A percentile compares a stretch with the other conserved stretches of the same genome.
Evolutionary conservation across 2,888 invertebrate genomes (phyloP).

Genomic region (Xanthorhoe designata): DNA sequence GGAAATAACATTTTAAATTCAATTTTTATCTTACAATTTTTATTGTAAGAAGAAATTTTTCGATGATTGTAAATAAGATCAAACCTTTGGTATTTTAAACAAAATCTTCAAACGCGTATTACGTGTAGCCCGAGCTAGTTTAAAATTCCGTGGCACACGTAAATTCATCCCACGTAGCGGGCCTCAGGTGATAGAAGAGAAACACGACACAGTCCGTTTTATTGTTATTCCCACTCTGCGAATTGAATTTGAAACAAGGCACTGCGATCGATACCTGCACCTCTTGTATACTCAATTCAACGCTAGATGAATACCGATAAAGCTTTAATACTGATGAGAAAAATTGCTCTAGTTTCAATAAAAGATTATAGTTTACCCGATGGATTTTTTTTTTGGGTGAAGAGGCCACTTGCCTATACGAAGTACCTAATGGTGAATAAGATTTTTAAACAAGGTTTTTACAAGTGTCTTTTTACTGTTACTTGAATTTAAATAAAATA

Average conservation of each 20-base stretch:
- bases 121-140: slow-evolving; percentile 37
- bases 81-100: no score
- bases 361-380: neutral
- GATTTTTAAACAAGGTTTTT: no score
- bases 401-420: no score
- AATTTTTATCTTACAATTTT: no score
- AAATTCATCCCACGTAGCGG: slow-evolving; percentile 72
- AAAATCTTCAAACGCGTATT: neutral
- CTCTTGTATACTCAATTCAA: neutral
- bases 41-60: no score
- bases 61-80: no score
- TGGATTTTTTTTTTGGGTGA: neutral
- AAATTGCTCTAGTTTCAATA: neutral
- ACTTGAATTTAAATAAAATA: no score
- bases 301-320: neutral
- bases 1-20: no score
- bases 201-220: slow-evolving; percentile 74
- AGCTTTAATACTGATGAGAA: neutral
- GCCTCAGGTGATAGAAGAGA: slow-evolving; percentile 76
- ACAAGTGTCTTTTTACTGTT: no score
- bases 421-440: no score
- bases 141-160: slow-evolving; percentile 51
- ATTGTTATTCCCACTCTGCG: slow-evolving; percentile 83
- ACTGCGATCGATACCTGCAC: slow-evolving; percentile 63
- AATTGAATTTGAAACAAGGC: slow-evolving; percentile 83